These are phyloP conservation scores for Drosophila hamatofila DNA, from an alignment of 2,888 invertebrate genomes.

Conservation along the genomic window DNA sequence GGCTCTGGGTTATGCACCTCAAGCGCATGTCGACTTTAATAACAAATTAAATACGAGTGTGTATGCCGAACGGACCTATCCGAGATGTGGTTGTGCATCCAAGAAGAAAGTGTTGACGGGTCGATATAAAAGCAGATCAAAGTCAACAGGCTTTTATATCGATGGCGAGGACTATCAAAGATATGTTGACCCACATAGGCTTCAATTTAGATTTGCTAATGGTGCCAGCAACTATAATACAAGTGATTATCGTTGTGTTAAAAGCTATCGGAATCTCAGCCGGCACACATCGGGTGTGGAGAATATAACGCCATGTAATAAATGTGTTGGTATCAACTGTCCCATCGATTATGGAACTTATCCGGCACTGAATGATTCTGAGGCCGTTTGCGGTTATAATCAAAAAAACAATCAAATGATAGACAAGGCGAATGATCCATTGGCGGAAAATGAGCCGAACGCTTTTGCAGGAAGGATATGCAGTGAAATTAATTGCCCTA, in stretches of 20 bases:
- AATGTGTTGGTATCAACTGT: background rate
- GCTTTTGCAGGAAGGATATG: background rate
- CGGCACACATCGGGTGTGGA: background rate
- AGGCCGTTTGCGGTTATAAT: background rate
- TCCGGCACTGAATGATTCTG: background rate
- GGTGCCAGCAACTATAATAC: background rate
- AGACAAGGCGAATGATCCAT: background rate
- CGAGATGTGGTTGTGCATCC: background rate
- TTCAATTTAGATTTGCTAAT: background rate
- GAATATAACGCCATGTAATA: background rate
- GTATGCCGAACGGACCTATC: background rate
- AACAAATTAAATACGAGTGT: background rate
- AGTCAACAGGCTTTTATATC: background rate
- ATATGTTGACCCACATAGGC: background rate
- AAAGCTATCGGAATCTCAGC: background rate
- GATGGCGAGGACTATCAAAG: background rate
- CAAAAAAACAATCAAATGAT: too few relatives aligned
- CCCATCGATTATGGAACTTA: background rate
- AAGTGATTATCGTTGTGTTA: background rate
- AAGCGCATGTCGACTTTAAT: background rate
- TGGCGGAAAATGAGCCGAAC: background rate
- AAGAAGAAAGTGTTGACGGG: slow-evolving; percentile 20
- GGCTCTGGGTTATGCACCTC: background rate
- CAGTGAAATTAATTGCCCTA: background rate
- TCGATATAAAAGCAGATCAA: slow-evolving; percentile 5